Conservation (phyloP, 2,113 vertebrate species). For the Choloepus hoffmanni region DNA sequence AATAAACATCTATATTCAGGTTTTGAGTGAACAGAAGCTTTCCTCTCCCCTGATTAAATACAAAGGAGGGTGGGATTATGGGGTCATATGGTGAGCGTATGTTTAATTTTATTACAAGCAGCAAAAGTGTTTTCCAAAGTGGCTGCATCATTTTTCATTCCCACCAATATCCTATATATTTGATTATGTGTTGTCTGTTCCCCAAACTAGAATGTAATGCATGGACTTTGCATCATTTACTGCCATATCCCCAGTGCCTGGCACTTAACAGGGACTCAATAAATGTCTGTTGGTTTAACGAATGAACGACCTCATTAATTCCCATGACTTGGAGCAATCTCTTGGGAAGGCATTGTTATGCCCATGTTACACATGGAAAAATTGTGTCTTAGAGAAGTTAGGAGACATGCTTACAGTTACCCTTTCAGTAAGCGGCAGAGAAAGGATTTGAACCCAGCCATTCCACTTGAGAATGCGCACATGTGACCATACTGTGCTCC, state of each 20-base stretch:
- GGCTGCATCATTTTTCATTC: not conserved
- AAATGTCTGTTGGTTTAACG: not conserved
- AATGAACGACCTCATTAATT: not conserved
- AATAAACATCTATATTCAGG: not conserved
- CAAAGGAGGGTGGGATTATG: not conserved
- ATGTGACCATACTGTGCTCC: rapidly evolving
- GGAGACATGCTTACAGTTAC: not conserved
- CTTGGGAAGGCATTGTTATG: not conserved
- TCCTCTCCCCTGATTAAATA: not conserved
- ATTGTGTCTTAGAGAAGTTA: not conserved
- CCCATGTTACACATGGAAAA: not conserved
- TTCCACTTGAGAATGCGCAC: not conserved
- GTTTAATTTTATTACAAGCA: not conserved
- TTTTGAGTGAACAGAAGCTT: not conserved
- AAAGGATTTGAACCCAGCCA: not conserved
- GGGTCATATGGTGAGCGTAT: not conserved
- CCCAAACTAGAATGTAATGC: not conserved
- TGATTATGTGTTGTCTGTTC: not conserved
- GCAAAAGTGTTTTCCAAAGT: not conserved
- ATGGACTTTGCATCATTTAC: not conserved
- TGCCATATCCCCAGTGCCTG: not conserved
- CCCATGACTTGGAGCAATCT: not conserved
- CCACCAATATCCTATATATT: not conserved
- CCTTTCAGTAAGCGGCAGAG: not conserved
- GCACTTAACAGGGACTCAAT: too few relatives aligned